phyloP scores from a whole-genome alignment of 2,113 vertebrate species.

The Chloropsis hardwickii region DNA sequence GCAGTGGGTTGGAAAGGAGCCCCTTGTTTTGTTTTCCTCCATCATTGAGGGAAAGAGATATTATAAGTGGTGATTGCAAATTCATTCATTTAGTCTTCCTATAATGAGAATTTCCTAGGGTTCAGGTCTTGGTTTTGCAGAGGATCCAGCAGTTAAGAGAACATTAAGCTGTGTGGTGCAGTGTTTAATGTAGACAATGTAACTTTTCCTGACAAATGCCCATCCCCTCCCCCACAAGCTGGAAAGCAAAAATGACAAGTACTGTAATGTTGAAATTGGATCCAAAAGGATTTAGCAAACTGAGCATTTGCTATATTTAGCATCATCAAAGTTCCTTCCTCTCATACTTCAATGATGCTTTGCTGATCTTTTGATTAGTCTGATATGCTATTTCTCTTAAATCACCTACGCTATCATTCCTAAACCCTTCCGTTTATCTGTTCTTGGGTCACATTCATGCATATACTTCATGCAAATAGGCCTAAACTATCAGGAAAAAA shows the following conservation, averaged over 20 bases:
- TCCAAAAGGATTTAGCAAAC: constrained; percentile 83
- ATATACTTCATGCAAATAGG: neutral
- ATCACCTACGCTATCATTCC: constrained; percentile 25
- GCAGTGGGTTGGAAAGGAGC: neutral
- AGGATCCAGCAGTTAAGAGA: neutral
- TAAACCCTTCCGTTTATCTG: constrained; percentile 39
- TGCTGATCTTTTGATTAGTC: constrained; percentile 82
- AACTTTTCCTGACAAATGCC: constrained; percentile 54
- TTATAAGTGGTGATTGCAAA: neutral
- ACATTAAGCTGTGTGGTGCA: neutral
- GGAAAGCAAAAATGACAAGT: constrained; percentile 54
- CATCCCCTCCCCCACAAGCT: neutral
- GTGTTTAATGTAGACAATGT: constrained; percentile 5
- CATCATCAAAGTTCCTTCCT: constrained; percentile 83
- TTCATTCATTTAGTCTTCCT: neutral
- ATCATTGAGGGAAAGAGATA: neutral
- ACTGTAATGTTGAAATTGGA: constrained; percentile 77
- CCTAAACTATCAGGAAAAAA: neutral
- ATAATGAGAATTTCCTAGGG: neutral
- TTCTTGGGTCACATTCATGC: neutral
- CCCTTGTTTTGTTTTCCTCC: neutral
- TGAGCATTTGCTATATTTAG: constrained; percentile 84
- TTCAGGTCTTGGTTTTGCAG: neutral
- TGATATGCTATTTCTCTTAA: constrained; percentile 73
- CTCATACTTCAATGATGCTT: constrained; percentile 79